A percentile compares a stretch with the other conserved stretches of the same genome.
phyloP scores from a whole-genome alignment of 2,888 invertebrate genomes.

The Calephelis perditalis region DNA sequence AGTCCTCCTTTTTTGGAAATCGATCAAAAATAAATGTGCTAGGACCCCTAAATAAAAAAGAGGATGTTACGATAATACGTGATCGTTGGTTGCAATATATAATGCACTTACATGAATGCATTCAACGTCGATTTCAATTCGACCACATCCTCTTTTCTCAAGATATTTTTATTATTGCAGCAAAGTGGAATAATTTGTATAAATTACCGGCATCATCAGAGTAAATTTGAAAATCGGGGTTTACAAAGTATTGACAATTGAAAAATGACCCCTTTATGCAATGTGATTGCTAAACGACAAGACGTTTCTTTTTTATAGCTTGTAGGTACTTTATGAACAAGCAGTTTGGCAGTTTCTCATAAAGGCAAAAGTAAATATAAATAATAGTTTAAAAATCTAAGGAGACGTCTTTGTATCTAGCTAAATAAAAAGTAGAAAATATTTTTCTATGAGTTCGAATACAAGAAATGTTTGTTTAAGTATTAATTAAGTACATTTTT shows the following conservation, averaged over 20 bases:
- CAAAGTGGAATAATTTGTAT: conserved; percentile 41
- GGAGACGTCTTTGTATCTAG: too few species aligned
- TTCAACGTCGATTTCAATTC: conserved; percentile 71
- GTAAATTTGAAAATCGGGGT: conserved; percentile 22
- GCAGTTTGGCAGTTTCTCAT: not conserved
- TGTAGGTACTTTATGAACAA: not conserved
- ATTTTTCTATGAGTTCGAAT: too few species aligned
- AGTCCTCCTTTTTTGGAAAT: too few species aligned
- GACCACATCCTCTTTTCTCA: conserved; percentile 71
- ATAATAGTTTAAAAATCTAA: too few species aligned
- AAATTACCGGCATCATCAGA: conserved; percentile 29
- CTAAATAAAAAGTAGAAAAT: too few species aligned
- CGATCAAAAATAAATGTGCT: too few species aligned
- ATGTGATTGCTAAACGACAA: not conserved
- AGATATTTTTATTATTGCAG: conserved; percentile 52
- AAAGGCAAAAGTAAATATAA: too few species aligned
- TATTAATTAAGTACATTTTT: too few species aligned
- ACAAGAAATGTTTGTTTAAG: too few species aligned
- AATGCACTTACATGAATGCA: conserved; percentile 63
- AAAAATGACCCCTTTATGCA: conserved; percentile 13
- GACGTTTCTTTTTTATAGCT: not conserved
- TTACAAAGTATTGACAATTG: conserved; percentile 19
- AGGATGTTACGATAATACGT: conserved; percentile 59
- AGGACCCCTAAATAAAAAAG: conserved; percentile 43
- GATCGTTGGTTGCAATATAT: conserved; percentile 65